Evolutionary conservation across 2,797 vertebrate species (phyloP), one percentile per base, ranked within the genome.

Genomic region (Lithobates pipiens): DNA sequence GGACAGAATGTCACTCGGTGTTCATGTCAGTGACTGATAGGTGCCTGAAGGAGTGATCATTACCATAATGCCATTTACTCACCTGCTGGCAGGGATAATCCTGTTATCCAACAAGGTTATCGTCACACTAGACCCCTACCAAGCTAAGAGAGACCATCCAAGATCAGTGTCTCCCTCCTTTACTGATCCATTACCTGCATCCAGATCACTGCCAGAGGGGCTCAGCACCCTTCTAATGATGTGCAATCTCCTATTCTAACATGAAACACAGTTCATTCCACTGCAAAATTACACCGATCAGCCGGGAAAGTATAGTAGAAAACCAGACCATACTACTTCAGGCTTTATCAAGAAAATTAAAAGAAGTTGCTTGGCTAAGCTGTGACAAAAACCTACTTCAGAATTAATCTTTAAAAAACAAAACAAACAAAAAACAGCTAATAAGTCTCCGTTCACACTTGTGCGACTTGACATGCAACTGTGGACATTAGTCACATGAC

Each of bases 61-160:
- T 46, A 71, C 11, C 83, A 78, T 44, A 85, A 79, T 63, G 11
- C 34, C n/a, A 44, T 78, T 70, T 36, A 76, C 34, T 79, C 76
- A 85, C 83, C 76, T 85, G 76, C 76, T 85, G 57, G 57, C 44
- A 50, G 10, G n/a, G 70, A 63, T 85, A 85, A 85, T 85, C 76
- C 54, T 72, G 54, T 85, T 85, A 79, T 63, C 3, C 76, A 67
- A 36, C 27, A 85, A 85, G 54, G 54, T 85, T 36, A 34, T 79
- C 68, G 7, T 42, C 50, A 63, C 29, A 39, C 25, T 13, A 42
- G 54, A 68, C 25, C 39, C 83, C 57, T 74, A 74, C 57, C 21
- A 34, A 34, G 68, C 42, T 61, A 3, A 23, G 36, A 61, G 18
- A 42, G 42, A 70, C 11, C 21, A 34, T 54, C 42, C 29, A 27